These are phyloP conservation scores for Hemicordylus capensis DNA, from an alignment of 2,113 vertebrate species.

Conservation along the genomic window DNA sequence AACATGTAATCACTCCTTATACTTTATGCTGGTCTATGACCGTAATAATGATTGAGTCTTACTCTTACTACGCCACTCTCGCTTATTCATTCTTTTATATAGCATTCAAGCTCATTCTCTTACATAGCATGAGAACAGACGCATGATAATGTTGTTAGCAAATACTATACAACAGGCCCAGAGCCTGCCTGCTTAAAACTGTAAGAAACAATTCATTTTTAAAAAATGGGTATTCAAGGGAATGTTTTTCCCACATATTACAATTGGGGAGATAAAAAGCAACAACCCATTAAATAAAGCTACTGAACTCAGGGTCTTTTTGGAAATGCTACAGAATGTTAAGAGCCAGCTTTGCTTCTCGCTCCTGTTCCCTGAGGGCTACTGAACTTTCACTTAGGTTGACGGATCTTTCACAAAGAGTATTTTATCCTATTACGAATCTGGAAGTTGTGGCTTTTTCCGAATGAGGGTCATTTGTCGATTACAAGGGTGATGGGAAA, in stretches of 20 bases:
- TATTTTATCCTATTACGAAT: constrained; percentile 28
- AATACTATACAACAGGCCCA: neutral
- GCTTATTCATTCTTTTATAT: too few species aligned
- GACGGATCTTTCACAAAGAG: constrained; percentile 49
- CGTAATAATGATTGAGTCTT: too few species aligned
- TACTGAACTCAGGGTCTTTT: constrained; percentile 42
- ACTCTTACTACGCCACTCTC: too few species aligned
- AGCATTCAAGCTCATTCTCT: too few species aligned
- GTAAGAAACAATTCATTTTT: constrained; percentile 39
- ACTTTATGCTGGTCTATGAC: too few species aligned
- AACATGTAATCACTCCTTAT: too few species aligned
- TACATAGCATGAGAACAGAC: neutral
- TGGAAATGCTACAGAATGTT: constrained; percentile 25
- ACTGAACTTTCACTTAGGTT: constrained; percentile 39
- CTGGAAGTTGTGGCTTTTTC: neutral
- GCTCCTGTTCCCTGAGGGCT: constrained; percentile 33
- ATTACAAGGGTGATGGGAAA: constrained; percentile 5
- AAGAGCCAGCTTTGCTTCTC: constrained; percentile 57
- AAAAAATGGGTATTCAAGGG: neutral
- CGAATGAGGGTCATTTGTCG: neutral
- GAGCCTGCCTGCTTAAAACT: constrained; percentile 19
- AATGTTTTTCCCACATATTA: constrained; percentile 42
- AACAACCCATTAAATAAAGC: constrained; percentile 30
- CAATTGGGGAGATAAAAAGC: constrained; percentile 54
- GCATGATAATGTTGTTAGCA: neutral